A percentile compares a stretch with the other conserved stretches of the same genome.
Evolutionary conservation across 2,113 vertebrate species (phyloP).

Genomic region (Tretioscincus oriximinensis): DNA sequence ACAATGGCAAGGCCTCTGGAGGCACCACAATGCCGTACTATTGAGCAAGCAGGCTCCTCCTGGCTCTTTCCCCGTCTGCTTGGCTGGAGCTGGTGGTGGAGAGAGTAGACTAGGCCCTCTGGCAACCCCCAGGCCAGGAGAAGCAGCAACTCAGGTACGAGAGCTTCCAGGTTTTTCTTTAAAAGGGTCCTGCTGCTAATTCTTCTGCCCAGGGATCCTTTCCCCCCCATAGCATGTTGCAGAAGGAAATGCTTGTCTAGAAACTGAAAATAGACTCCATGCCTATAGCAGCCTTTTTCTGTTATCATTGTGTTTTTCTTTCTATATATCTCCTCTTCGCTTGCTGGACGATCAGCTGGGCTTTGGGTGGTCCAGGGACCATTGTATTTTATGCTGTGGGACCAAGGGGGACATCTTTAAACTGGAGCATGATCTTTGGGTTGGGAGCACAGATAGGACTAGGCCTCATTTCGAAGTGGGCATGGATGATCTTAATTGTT

Average conservation of each 20-base stretch:
- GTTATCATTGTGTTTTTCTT: background rate
- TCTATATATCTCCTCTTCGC: background rate
- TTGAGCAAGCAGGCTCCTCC: conserved; percentile 52
- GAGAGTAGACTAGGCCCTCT: background rate
- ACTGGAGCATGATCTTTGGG: background rate
- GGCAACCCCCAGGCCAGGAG: background rate
- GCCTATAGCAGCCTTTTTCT: background rate
- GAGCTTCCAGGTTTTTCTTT: background rate
- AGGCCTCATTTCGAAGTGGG: background rate
- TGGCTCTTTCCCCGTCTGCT: background rate
- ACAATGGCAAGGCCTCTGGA: background rate
- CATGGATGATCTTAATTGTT: background rate
- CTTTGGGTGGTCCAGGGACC: background rate
- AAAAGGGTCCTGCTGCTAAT: background rate
- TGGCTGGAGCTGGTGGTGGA: background rate
- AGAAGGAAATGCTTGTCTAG: background rate
- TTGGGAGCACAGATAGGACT: background rate
- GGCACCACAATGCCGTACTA: conserved; percentile 23
- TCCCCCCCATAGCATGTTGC: background rate
- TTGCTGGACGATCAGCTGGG: background rate
- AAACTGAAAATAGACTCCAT: background rate
- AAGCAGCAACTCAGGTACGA: conserved; percentile 4
- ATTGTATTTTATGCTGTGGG: background rate
- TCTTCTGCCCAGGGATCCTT: background rate
- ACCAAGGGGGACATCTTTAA: background rate